A percentile compares a stretch with the other conserved stretches of the same genome.
Conservation (phyloP, 1,140 invertebrate genomes). For the Delia radicum region DNA sequence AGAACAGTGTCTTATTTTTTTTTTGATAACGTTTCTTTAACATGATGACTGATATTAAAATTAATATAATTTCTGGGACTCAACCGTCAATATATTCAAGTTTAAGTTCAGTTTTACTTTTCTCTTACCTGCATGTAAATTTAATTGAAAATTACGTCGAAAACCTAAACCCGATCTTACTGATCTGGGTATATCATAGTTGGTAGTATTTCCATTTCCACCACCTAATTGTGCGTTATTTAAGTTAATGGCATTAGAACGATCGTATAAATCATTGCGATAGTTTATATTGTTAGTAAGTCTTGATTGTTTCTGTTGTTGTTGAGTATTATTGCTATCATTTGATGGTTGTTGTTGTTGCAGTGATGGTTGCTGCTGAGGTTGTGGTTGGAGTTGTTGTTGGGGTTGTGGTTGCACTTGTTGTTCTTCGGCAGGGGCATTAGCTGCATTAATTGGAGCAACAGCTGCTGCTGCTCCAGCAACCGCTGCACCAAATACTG, state of each 20-base stretch:
- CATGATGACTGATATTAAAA: no score
- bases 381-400: neutral
- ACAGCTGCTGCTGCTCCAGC: constrained; percentile 31
- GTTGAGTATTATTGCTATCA: constrained; percentile 31
- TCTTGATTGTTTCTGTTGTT: constrained; percentile 36
- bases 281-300: constrained; percentile 33
- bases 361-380: constrained; percentile 25
- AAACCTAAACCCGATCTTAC: constrained; percentile 52
- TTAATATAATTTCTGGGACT: no score
- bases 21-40: no score
- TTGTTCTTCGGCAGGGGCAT: constrained; percentile 39
- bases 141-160: constrained; percentile 53
- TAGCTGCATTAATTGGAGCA: constrained; percentile 31
- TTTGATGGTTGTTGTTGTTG: constrained; percentile 30
- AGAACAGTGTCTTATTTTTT: no score
- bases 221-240: neutral
- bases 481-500: constrained; percentile 46
- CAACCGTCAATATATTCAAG: no score
- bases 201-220: constrained; percentile 28
- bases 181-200: constrained; percentile 52
- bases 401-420: constrained; percentile 29
- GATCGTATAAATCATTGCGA: constrained; percentile 55
- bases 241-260: constrained; percentile 32
- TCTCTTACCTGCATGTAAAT: constrained; percentile 32
- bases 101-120: no score